Conservation (phyloP, 2,113 vertebrate genomes). For the Pipa parva region DNA sequence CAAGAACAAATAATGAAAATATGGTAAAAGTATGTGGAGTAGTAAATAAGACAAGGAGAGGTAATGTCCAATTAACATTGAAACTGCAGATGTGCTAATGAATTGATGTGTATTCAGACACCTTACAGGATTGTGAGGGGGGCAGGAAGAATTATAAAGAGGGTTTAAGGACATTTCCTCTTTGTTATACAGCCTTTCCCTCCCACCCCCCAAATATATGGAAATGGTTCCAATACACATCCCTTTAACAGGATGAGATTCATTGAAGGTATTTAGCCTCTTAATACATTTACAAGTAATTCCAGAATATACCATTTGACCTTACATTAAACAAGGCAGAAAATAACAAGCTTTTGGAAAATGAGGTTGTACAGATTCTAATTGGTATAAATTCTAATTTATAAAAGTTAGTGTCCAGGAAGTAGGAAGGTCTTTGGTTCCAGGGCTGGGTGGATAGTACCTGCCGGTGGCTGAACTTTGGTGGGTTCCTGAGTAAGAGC, state of each 20-base stretch:
- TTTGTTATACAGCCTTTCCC: constrained; percentile 13
- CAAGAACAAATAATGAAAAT: neutral
- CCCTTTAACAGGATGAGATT: constrained; percentile 15
- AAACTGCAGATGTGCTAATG: constrained; percentile 40
- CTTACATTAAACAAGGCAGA: no score
- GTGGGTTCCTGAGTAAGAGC: no score
- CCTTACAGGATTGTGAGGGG: constrained; percentile 16
- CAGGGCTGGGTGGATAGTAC: no score
- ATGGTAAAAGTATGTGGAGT: neutral
- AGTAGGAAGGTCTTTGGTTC: no score
- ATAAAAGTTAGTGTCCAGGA: no score
- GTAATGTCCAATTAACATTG: constrained; percentile 16
- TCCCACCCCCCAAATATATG: constrained; percentile 23
- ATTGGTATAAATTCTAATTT: no score
- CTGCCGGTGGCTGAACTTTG: no score
- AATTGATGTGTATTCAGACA: constrained; percentile 39
- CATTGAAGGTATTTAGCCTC: neutral
- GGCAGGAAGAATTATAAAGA: constrained; percentile 28
- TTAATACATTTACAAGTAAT: constrained; percentile 6
- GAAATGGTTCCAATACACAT: constrained; percentile 33
- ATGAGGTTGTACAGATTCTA: no score
- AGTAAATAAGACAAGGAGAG: constrained; percentile 14
- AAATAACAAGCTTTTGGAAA: no score
- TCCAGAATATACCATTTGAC: neutral
- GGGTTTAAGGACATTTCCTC: constrained; percentile 38